Base-by-base conservation (phyloP, 1,140 invertebrate species). In the Himalopsyche phryganea region DNA sequence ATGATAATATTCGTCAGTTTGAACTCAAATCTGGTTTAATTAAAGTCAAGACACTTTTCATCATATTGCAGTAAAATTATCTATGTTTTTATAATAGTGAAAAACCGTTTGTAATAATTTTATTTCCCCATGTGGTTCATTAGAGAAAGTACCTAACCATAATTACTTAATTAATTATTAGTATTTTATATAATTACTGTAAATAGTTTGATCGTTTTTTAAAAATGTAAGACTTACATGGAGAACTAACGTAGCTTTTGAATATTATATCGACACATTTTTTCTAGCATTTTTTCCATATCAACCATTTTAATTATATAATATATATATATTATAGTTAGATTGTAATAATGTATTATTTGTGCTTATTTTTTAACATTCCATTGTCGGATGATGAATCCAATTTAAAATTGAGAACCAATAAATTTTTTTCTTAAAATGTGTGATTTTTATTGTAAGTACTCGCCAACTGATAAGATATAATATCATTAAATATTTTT, bases 281-380 rank as follows among this genome's bases (percentile, higher is more conserved):
- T 61, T 62, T 62, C 53, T 56, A 61, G 60, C 54, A 61, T 61
- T 61, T 60, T 54, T 61, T 61, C 60, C 60, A 62, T 62, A 62
- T 62, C 60, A 62, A 57, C 53, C 42, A 44, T 57, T 57, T n/a
- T 57, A 42, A 56, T 45, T 17, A 45, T 56, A 49, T 46, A 47
- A 35, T 38, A 18, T 46, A n/a, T 28, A 28, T 28, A 28, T 28
- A 28, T 28, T 28, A 9, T 28, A 28, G 9, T 28, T 28, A 28
- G 23, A 28, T 28, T 28, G 9, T 28, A 28, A 20, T 57, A 49
- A 56, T 56, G 46, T 56, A 56, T 56, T 51, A 56, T 56, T 57
- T 52, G 42, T 52, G 50, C 52, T 54, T 56, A 53, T 61, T 61
- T 61, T 56, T 56, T 52, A 23, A 45, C 45, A 52, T 51, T 13